Evolutionary conservation across 2,113 vertebrate genomes (phyloP).

Genomic region (Alaudala cheleensis): DNA sequence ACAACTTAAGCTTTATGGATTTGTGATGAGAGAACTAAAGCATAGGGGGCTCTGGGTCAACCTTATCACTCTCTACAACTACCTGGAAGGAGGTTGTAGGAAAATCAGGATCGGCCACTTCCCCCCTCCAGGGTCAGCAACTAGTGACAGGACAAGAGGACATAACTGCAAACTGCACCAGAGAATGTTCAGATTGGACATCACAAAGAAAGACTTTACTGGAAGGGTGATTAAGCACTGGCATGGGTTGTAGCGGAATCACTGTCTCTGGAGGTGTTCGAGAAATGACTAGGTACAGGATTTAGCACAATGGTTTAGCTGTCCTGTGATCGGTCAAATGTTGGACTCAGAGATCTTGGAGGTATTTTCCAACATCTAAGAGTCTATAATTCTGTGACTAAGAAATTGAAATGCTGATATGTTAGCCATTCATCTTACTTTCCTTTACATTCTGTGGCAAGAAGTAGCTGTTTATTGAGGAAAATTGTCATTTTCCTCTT

Average conservation of each 20-base stretch:
- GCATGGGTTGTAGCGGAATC: neutral
- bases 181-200: neutral
- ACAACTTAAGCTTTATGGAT: neutral
- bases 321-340: neutral
- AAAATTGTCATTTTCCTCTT: neutral
- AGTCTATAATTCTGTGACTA: neutral
- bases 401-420: neutral
- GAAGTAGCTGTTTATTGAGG: neutral
- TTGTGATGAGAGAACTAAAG: neutral
- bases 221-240: neutral
- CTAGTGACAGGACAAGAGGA: neutral
- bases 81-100: neutral
- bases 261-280: neutral
- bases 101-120: accelerated
- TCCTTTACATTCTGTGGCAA: neutral
- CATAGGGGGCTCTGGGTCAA: neutral
- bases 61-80: too few species aligned
- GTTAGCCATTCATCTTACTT: neutral
- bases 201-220: neutral
- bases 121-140: too few species aligned
- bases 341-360: neutral
- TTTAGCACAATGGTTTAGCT: neutral
- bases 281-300: neutral
- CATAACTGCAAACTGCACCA: neutral
- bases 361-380: neutral